Evolutionary conservation across 2,113 vertebrate genomes (phyloP).

Genomic region (Gymnocephalus cernua): DNA sequence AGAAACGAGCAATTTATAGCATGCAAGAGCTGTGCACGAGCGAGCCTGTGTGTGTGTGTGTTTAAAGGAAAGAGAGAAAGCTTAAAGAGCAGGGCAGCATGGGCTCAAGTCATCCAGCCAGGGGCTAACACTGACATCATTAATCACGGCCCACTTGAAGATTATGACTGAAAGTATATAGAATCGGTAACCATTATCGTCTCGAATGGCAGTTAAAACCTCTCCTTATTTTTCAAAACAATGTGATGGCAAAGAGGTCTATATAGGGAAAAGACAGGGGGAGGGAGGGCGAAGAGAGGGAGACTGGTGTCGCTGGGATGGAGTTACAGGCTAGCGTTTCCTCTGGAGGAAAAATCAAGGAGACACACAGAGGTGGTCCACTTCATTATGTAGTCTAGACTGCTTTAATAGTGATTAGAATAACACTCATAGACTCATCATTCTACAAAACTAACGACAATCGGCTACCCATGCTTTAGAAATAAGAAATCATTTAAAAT

Average conservation of each 20-base stretch:
- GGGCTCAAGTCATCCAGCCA: constrained; percentile 83
- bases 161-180: constrained; percentile 91
- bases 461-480: too few species aligned
- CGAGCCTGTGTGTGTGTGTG: constrained; percentile 6
- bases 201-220: constrained; percentile 87
- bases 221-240: constrained; percentile 88
- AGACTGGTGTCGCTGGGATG: constrained; percentile 54
- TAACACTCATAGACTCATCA: background rate
- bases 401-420: background rate
- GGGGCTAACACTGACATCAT: constrained; percentile 85
- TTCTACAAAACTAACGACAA: background rate
- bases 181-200: constrained; percentile 90
- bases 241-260: constrained; percentile 67
- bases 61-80: constrained; percentile 68
- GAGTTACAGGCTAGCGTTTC: constrained; percentile 46
- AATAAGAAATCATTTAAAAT: background rate
- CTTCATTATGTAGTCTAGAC: background rate
- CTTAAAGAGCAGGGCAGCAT: constrained; percentile 82
- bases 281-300: constrained; percentile 8
- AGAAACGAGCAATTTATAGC: constrained; percentile 62
- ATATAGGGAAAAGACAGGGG: background rate
- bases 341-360: constrained; percentile 47
- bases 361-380: constrained; percentile 50
- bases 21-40: constrained; percentile 17
- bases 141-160: constrained; percentile 92